A percentile compares a stretch with the other conserved stretches of the same genome.
Conservation (phyloP, 2,888 invertebrate genomes). For the Melanostoma scalare region DNA sequence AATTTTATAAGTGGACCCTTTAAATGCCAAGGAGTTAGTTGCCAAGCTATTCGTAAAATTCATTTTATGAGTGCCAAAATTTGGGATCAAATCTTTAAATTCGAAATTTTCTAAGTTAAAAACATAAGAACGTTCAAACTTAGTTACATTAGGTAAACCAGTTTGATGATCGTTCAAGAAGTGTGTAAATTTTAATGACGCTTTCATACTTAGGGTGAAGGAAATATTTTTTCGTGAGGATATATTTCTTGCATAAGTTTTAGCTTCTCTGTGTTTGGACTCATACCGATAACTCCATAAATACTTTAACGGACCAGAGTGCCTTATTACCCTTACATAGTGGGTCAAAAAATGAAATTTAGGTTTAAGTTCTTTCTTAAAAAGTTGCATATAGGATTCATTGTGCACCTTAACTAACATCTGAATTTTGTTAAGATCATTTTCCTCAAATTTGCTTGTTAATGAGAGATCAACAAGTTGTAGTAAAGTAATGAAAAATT, state of each 20-base stretch:
- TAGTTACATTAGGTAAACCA: slow-evolving; percentile 13
- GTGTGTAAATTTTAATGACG: slow-evolving; percentile 8
- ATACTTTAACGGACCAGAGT: slow-evolving; percentile 24
- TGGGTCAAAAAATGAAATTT: slow-evolving; percentile 25
- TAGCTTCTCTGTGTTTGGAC: slow-evolving; percentile 18
- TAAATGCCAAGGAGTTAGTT: slow-evolving; percentile 16
- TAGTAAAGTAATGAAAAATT: slow-evolving; percentile 4
- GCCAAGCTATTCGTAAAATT: slow-evolving; percentile 12
- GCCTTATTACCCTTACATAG: background rate
- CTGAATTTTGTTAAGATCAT: background rate
- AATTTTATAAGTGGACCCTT: slow-evolving; percentile 13
- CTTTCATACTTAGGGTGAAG: slow-evolving; percentile 4
- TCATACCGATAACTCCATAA: slow-evolving; percentile 32
- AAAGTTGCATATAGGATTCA: background rate
- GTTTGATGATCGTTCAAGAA: slow-evolving; percentile 8
- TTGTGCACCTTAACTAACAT: slow-evolving; percentile 4
- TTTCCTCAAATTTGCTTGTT: slow-evolving; percentile 5
- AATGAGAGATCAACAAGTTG: slow-evolving; percentile 8
- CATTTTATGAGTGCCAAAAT: slow-evolving; percentile 7
- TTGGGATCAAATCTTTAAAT: slow-evolving; percentile 2
- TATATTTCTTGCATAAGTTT: slow-evolving; percentile 25
- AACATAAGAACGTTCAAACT: slow-evolving; percentile 1
- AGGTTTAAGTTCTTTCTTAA: slow-evolving; percentile 1
- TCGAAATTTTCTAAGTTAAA: slow-evolving; percentile 12
- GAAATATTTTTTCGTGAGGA: slow-evolving; percentile 14